Evolutionary conservation across 2,797 vertebrate genomes (phyloP).

Genomic region (Chloroceryle amazona): DNA sequence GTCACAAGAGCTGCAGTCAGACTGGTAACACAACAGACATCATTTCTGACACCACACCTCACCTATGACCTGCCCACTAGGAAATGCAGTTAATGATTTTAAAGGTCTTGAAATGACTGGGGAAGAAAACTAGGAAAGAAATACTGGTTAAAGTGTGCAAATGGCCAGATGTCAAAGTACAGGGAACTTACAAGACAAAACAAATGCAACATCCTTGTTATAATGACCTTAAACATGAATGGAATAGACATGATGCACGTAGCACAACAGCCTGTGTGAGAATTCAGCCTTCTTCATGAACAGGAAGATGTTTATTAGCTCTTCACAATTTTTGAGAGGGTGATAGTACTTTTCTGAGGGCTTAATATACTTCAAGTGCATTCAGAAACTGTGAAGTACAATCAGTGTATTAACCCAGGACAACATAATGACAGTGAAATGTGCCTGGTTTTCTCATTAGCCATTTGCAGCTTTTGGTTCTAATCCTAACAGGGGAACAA

Average conservation of each 20-base stretch:
- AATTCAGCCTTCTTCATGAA: background rate
- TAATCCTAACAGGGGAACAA: background rate
- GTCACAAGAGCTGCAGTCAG: background rate
- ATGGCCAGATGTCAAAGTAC: background rate
- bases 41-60: background rate
- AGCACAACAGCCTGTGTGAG: background rate
- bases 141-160: background rate
- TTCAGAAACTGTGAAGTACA: background rate
- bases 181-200: background rate
- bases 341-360: background rate
- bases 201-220: background rate
- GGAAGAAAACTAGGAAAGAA: background rate
- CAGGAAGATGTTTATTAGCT: background rate
- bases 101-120: background rate
- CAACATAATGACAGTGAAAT: background rate
- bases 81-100: background rate
- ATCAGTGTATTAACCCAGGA: background rate
- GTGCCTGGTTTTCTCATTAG: constrained; percentile 10
- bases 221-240: background rate
- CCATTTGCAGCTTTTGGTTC: constrained; percentile 23
- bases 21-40: background rate
- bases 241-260: background rate
- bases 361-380: background rate
- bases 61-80: background rate
- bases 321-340: background rate